phyloP scores from a whole-genome alignment of 2,113 vertebrate species.

The Lagenorhynchus albirostris region DNA sequence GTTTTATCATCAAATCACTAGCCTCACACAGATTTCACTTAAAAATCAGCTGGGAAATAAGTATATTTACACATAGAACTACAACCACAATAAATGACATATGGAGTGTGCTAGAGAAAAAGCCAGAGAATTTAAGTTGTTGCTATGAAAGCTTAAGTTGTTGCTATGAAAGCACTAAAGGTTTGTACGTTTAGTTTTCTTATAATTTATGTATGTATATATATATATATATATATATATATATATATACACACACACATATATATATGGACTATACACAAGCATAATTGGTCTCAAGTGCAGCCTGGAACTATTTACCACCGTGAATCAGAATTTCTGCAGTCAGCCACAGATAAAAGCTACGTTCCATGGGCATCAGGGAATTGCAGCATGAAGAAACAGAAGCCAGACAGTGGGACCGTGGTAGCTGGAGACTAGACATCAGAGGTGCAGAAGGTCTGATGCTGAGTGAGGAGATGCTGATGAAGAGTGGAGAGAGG shows the following conservation, averaged over 20 bases:
- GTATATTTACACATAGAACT: not conserved
- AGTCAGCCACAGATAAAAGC: not conserved
- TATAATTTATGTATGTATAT: not conserved
- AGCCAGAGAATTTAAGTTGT: not conserved
- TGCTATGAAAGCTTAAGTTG: not conserved
- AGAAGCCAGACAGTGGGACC: not conserved
- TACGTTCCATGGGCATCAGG: not conserved
- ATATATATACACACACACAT: no score
- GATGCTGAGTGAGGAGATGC: not conserved
- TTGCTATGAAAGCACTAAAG: not conserved
- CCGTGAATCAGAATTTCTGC: not conserved
- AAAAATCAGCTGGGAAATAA: not conserved
- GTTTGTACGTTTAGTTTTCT: not conserved
- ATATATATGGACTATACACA: no score
- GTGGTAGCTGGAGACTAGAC: not conserved
- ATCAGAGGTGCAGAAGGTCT: not conserved
- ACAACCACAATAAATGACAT: not conserved
- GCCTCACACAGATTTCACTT: not conserved
- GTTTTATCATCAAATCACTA: not conserved
- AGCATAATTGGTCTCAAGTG: not conserved
- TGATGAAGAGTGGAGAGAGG: accelerated
- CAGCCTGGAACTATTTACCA: not conserved
- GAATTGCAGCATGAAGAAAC: not conserved
- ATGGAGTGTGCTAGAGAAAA: not conserved
- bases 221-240: accelerated